Percentiles rank a stretch among this genome's conserved stretches.
These are phyloP conservation scores for Eupristina koningsbergeri DNA, from an alignment of 1,140 invertebrate genomes.

Conservation along the genomic window DNA sequence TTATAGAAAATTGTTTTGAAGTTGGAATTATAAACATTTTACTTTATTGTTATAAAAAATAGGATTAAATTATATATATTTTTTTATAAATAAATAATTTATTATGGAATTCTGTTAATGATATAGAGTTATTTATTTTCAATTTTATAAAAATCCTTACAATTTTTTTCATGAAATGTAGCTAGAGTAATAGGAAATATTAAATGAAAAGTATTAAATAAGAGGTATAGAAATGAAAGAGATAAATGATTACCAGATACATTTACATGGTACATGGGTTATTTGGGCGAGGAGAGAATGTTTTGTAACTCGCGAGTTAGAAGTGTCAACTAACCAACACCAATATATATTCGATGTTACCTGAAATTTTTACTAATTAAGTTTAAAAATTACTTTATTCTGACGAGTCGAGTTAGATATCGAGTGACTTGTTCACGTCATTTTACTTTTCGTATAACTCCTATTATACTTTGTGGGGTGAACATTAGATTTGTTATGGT, in stretches of 20 bases:
- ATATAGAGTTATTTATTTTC: too few species aligned
- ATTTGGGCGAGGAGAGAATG: not conserved
- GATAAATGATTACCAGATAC: too few species aligned
- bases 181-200: not conserved
- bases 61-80: too few species aligned
- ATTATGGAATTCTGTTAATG: too few species aligned
- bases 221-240: not conserved
- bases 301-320: constrained; percentile 26
- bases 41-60: too few species aligned
- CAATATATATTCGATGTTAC: constrained; percentile 24
- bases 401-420: not conserved
- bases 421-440: not conserved
- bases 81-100: too few species aligned
- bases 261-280: too few species aligned
- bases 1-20: too few species aligned
- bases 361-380: constrained; percentile 44
- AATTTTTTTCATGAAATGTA: not conserved
- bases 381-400: constrained; percentile 48
- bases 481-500: not conserved
- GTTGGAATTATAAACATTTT: too few species aligned
- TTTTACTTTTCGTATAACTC: constrained; percentile 12
- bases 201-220: not conserved
- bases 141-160: too few species aligned
- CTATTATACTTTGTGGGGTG: not conserved
- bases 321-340: constrained; percentile 34